Percentiles rank a stretch among this genome's conserved stretches.
Conservation (phyloP, 2,113 vertebrate species). For the Sturnus vulgaris region DNA sequence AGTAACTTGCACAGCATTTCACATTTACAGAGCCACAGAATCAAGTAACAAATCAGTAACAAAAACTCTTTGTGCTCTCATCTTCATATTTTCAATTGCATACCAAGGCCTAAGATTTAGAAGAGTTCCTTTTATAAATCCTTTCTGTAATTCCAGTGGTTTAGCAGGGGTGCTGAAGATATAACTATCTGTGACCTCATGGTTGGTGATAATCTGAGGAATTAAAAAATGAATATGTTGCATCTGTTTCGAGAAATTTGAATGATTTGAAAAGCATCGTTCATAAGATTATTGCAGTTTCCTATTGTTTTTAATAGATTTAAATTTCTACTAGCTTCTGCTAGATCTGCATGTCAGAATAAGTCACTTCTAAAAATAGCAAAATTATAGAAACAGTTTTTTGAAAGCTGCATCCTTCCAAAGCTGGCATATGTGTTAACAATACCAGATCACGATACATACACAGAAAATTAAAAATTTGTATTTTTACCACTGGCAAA, state of each 20-base stretch:
- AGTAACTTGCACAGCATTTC: background rate
- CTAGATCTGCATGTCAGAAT: background rate
- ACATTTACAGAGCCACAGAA: background rate
- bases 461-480: background rate
- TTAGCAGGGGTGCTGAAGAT: background rate
- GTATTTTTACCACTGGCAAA: background rate
- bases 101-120: background rate
- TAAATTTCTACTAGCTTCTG: background rate
- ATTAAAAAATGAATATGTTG: background rate
- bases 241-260: background rate
- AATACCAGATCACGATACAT: background rate
- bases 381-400: background rate
- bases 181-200: background rate
- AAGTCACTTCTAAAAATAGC: background rate
- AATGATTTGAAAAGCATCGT: background rate
- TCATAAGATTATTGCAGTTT: background rate
- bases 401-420: background rate
- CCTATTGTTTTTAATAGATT: background rate
- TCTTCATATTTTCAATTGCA: background rate
- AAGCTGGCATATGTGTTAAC: background rate
- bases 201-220: background rate
- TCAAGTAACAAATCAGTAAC: background rate
- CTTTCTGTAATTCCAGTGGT: background rate
- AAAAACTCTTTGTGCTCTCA: background rate
- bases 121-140: background rate